Evolutionary conservation across 2,888 invertebrate genomes (phyloP), one percentile per base, ranked within the genome.

Genomic region (Parasteatoda lunata): DNA sequence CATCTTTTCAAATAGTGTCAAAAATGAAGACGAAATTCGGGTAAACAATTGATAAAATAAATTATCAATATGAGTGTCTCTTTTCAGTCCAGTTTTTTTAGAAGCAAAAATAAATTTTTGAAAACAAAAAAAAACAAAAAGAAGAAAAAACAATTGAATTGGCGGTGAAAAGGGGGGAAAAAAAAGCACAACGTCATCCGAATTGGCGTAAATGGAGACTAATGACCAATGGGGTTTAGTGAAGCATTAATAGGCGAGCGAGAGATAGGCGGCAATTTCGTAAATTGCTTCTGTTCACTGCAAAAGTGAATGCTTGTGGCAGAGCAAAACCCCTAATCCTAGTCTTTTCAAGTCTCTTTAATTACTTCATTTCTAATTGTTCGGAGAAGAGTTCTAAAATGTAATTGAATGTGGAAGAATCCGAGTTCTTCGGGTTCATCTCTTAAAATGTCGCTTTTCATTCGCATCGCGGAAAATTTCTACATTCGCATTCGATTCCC

Each of bases 291-390:
- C 83, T 84, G 77, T 84, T 84, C 77, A 83, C 77, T 77, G 71
- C 30, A 13, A 64, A 77, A 83, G 83, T 77, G 77, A 83, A 83
- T 83, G 71, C 71, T 30, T 77, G 71, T 71, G 77, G 77, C 72
- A 8, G 71, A 54, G n/a, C n/a, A n/a, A 71, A 47, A 30, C 30
- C 77, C 71, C 9, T 77, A 77, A 84, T 77, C 77, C 83, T 48
- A 45, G 59, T 72, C 54, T 75, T 65, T 15, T 65, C 70, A 77
- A 82, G 76, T 70, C 77, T 49, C 77, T 84, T 84, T 77, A 84
- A 84, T 84, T 84, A 77, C 83, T 71, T 64, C 71, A 72, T 84
- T 65, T 84, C 83, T 84, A 84, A 84, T 84, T 84, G 83, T 77
- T 72, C 52, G 9, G 71, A 77, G 76, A 51, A 49, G 75, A 59